Percentiles rank a stretch among this genome's conserved stretches.
Conservation (phyloP, 2,888 invertebrate genomes). For the Eristalinus aeneus region DNA sequence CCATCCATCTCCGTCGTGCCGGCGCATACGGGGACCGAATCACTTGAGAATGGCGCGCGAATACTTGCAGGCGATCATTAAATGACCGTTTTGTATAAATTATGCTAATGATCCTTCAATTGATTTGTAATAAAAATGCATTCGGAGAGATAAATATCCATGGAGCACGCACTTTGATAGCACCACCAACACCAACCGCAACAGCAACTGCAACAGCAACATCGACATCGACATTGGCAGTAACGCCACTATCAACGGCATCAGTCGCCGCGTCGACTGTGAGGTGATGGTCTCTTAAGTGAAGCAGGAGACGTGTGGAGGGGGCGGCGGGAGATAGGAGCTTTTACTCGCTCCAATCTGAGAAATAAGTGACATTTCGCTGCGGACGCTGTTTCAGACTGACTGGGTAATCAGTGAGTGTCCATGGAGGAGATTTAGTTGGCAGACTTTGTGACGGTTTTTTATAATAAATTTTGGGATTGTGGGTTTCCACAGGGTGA, state of each 20-base stretch:
- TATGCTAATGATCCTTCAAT: conserved; percentile 81
- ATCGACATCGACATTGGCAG: neutral
- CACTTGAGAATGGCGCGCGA: conserved; percentile 55
- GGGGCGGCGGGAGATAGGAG: neutral
- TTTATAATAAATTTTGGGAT: too few relatives aligned
- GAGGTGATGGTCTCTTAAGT: conserved; percentile 39
- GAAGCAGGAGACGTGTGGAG: neutral
- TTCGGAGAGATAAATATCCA: conserved; percentile 80
- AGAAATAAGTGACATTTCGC: conserved; percentile 10
- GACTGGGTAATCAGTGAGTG: conserved; percentile 40
- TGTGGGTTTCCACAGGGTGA: too few relatives aligned
- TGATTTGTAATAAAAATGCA: conserved; percentile 81
- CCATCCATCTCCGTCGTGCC: conserved; percentile 7
- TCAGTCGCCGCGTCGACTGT: neutral
- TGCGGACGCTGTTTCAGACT: conserved; percentile 25
- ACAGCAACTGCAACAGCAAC: neutral
- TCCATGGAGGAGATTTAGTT: conserved; percentile 48
- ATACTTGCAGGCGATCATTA: conserved; percentile 78
- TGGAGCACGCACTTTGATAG: conserved; percentile 78
- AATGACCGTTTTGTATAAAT: conserved; percentile 81
- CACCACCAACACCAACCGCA: conserved; percentile 23
- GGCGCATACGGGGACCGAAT: conserved; percentile 16
- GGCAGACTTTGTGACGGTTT: conserved; percentile 11
- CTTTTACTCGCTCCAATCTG: conserved; percentile 1
- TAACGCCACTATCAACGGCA: neutral